Evolutionary conservation across 2,113 vertebrate genomes (phyloP).

Genomic region (Bothrops jararaca): DNA sequence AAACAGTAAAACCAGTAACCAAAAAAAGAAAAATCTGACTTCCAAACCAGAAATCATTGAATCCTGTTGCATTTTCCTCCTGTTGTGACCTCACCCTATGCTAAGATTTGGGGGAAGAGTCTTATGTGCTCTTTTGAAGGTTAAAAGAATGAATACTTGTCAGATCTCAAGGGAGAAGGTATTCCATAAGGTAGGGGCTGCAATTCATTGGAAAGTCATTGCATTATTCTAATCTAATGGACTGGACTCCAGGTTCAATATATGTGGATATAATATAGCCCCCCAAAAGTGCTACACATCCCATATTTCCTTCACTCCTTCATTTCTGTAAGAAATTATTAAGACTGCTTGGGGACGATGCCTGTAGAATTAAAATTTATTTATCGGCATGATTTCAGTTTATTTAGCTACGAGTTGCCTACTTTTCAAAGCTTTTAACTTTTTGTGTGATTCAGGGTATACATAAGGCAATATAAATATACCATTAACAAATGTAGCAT

Average conservation of each 20-base stretch:
- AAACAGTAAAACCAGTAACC: not conserved
- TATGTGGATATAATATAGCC: not conserved
- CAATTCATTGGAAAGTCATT: not conserved
- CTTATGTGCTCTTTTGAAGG: not conserved
- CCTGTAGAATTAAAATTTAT: not conserved
- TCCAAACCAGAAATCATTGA: not conserved
- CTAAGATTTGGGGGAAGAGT: not conserved
- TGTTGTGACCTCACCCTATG: not conserved
- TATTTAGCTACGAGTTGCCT: not conserved
- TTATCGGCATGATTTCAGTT: not conserved
- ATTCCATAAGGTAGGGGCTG: not conserved
- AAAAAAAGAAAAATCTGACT: not conserved
- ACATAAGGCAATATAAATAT: not conserved
- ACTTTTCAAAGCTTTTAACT: not conserved
- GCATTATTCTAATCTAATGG: not conserved
- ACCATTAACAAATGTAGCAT: not conserved
- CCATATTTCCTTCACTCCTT: not conserved
- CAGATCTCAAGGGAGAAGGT: not conserved
- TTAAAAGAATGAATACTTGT: not conserved
- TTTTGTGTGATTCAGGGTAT: not conserved
- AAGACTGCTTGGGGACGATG: not conserved
- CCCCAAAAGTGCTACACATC: not conserved
- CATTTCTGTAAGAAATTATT: not conserved
- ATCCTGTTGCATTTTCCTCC: not conserved
- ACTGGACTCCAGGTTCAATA: not conserved